Evolutionary conservation across 2,888 invertebrate species (phyloP), one percentile per base, ranked within the genome.

Genomic region (Agrotis puta): DNA sequence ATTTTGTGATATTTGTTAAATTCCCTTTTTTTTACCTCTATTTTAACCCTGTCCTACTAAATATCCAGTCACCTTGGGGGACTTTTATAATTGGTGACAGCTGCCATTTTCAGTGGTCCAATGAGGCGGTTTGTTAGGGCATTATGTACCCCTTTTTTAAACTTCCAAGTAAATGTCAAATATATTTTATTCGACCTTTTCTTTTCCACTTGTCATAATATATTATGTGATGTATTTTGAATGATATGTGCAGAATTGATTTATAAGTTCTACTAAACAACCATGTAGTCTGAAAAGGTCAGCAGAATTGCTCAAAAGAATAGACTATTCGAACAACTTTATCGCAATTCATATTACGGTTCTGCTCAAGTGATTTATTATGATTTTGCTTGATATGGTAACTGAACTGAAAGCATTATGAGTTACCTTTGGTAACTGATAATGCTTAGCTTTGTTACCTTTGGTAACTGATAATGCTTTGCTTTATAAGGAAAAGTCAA

Each of bases 401-500:
- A n/a, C n/a, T n/a, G n/a, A n/a, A n/a, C n/a, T n/a, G n/a, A n/a
- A n/a, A n/a, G n/a, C n/a, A n/a, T n/a, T n/a, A 39, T 39, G 11
- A 39, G 3, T n/a, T 43, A 3, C 3, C 11, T 43, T 50, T 1
- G 50, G 3, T 43, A 9, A 51, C 16, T 20, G 16, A 13, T 13
- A 50, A 39, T n/a, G n/a, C n/a, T n/a, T n/a, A n/a, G n/a, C n/a
- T n/a, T n/a, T n/a, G n/a, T n/a, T n/a, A n/a, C n/a, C n/a, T n/a
- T 7, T 16, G 20, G 14, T 20, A 3, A 13, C 45, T 18, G 59
- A 20, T 59, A 20, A n/a, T 51, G n/a, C 51, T 53, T 33, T 27
- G 5, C 47, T 33, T 24, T 68, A 24, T n/a, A 39, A 47, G 67
- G 33, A 3, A 53, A 67, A 67, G 24, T 69, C 58, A 47, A 13